Base-by-base conservation (phyloP, 2,113 vertebrate species). In the Pterocles orientalis region DNA sequence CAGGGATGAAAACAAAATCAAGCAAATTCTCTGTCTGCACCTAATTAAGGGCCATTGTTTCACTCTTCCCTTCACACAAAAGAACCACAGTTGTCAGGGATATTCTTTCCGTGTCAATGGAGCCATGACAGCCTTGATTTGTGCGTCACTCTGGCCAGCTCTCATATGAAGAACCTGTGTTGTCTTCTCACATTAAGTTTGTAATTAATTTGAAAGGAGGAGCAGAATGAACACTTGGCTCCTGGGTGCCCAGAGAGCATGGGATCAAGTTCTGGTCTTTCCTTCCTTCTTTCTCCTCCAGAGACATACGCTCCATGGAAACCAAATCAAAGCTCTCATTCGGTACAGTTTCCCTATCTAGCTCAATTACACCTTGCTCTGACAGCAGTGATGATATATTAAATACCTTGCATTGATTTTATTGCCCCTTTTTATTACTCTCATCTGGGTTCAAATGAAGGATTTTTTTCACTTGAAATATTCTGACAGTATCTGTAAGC, bases 191-290 rank as follows among this genome's bases (percentile, higher is more conserved):
- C 5, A 4, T 29, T 19, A 54, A 68, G 10, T 25, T 88, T 39
- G 70, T 31, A 54, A 28, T 62, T 77, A 2, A n/a, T 24, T 61
- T 2, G 3, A n/a, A 70, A 77, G 45, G 20, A 78, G 51, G 26
- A 56, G 26, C 2, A 60, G 58, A 60, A 82, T 3, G 9, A 93
- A 47, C 28, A 50, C 15, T 39, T 62, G 36, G 6, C 26, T 88
- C 14, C 43, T 34, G 5, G 0, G 1, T n/a, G 36, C 18, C n/a
- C 29, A n/a, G 45, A 56, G 18, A 66, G 6, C 4, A 5, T 5
- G 20, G 36, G 29, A 21, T n/a, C 7, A 6, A 16, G 18, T 81
- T 77, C 33, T 77, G 54, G 17, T 73, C 17, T 31, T 28, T 56
- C 25, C 24, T 62, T 78, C 43, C 10, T 14, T 43, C 41, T 17